Base-by-base conservation (phyloP, 2,113 vertebrate species). In the Rhynchopsitta pachyrhyncha region DNA sequence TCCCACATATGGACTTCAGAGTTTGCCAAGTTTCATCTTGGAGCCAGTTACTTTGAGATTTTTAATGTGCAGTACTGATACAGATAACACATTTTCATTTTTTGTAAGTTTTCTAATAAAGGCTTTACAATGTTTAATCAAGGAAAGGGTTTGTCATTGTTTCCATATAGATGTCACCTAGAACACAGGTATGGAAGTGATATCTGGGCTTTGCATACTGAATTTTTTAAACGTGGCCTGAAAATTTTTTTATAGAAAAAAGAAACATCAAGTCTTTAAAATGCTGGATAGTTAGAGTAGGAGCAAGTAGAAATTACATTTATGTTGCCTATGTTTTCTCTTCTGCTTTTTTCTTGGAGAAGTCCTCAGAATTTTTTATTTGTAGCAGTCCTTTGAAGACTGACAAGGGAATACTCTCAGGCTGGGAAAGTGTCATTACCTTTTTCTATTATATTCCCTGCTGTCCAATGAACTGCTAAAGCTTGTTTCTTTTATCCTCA, bases 1-100 rank as follows among this genome's bases (percentile, higher is more conserved):
- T 88, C 66, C 73, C 82, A 95, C 93, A 96, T 96, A 88, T 80
- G 57, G 86, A 91, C 74, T 90, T 93, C 88, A 96, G 92, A 96
- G 46, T 86, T 94, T 96, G 81, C 66, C 75, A 93, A 81, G 81
- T 92, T 93, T 89, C 86, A 83, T 96, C 84, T 84, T 96, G n/a
- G 41, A 85, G 94, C 63, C 17, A 16, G 83, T 93, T 94, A 41
- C 50, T 92, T 50, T 80, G 87, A 97, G 62, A 55, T 91, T 97
- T 97, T 90, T 92, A 64, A 66, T 88, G 62, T 42, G 13, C 29
- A 10, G 50, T 74, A 22, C n/a, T 97, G 46, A 87, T 49, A 75
- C 8, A 91, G 84, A 87, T 60, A 91, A 68, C 53, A 82, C 16
- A 13, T 94, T 95, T 92, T 94, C 53, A 73, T 82, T 97, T 95